Conservation (phyloP, 2,797 vertebrate species). For the Onychomys arenicola region DNA sequence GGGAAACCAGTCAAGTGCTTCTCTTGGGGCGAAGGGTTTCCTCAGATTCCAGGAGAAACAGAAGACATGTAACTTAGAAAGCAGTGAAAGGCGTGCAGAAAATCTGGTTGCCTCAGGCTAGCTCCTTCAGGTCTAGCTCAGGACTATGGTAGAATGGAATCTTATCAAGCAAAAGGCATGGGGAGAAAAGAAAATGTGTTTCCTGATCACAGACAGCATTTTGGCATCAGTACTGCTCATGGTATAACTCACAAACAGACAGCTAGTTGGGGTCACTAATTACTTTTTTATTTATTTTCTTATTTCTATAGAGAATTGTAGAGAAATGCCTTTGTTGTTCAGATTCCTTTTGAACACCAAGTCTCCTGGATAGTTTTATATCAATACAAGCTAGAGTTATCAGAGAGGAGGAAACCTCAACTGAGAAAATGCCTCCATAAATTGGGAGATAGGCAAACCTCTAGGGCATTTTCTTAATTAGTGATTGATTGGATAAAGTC, state of each 20-base stretch:
- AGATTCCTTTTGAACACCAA: background rate
- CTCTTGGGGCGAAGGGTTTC: background rate
- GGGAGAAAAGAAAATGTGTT: constrained; percentile 25
- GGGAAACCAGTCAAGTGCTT: background rate
- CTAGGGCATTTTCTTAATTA: background rate
- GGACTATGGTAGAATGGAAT: background rate
- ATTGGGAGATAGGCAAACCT: background rate
- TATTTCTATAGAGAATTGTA: constrained; percentile 30
- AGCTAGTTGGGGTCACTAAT: background rate
- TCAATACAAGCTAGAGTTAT: background rate
- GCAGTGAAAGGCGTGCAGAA: constrained; percentile 7
- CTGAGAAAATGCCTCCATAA: background rate
- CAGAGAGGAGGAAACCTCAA: too few species aligned
- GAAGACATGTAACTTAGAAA: background rate
- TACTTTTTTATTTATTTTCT: background rate
- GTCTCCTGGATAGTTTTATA: background rate
- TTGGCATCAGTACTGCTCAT: background rate
- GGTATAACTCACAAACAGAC: background rate
- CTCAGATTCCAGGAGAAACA: constrained; percentile 15
- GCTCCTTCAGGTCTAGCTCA: background rate
- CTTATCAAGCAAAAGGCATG: constrained; percentile 53
- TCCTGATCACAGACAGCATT: background rate
- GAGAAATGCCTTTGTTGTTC: background rate
- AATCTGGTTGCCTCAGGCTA: background rate
- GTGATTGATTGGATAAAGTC: background rate